Evolutionary conservation across 2,113 vertebrate species (phyloP).

Genomic region (Engraulis encrasicolus): DNA sequence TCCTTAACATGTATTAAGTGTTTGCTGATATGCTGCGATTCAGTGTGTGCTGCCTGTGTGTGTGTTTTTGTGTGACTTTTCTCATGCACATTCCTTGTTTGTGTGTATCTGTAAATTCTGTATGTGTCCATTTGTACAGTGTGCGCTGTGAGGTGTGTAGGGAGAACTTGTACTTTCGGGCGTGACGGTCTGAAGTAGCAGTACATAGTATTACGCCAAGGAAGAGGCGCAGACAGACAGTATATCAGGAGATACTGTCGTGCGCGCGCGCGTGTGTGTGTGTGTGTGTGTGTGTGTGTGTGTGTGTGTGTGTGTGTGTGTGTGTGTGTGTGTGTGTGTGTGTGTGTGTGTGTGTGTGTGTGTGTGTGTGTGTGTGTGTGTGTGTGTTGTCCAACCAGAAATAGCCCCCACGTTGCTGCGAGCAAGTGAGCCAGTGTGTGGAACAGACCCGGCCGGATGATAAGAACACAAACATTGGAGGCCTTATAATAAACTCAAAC

Average conservation of each 20-base stretch:
- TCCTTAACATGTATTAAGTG: too few species aligned
- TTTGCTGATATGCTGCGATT: too few species aligned
- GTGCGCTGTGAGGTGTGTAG: too few species aligned
- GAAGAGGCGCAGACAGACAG: background rate
- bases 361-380: constrained; percentile 11
- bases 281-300: background rate
- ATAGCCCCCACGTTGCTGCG: constrained; percentile 12
- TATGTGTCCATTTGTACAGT: too few species aligned
- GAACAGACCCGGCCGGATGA: constrained; percentile 17
- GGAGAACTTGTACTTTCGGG: too few species aligned
- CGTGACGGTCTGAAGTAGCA: background rate
- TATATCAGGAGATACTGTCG: background rate
- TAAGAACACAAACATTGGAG: constrained; percentile 33
- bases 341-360: background rate
- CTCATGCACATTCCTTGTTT: too few species aligned
- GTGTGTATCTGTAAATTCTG: too few species aligned
- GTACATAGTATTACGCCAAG: background rate
- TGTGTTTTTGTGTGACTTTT: background rate
- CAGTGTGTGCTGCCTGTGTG: background rate
- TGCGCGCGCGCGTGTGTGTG: too few species aligned
- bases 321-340: too few species aligned
- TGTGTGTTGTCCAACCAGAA: constrained; percentile 22
- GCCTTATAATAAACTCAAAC: constrained; percentile 32
- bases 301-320: constrained; percentile 16
- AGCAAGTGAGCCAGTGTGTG: background rate